Evolutionary conservation across 2,797 vertebrate genomes (phyloP).

Genomic region (Cryptoblepharus egeriae): DNA sequence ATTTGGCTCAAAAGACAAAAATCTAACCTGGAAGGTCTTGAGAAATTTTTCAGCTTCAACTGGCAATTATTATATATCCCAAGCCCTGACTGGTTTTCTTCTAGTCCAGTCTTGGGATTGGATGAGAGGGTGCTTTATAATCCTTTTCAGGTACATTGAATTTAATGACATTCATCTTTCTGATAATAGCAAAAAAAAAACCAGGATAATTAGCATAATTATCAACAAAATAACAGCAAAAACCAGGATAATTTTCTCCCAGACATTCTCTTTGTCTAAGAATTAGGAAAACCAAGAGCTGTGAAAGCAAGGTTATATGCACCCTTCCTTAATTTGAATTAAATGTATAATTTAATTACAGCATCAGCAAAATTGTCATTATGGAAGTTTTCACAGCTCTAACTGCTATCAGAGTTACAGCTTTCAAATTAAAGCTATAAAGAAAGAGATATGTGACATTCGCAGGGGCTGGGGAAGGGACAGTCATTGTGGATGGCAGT

Average conservation of each 20-base stretch:
- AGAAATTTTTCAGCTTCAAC: background rate
- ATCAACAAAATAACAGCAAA: no score
- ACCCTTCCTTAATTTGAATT: background rate
- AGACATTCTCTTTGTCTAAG: background rate
- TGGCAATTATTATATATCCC: background rate
- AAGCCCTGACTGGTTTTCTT: background rate
- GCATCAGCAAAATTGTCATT: background rate
- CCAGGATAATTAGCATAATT: no score
- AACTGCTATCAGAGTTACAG: background rate
- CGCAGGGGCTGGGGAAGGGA: slow-evolving; percentile 17
- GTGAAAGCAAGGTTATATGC: background rate
- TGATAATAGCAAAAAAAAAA: background rate
- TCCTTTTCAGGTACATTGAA: background rate
- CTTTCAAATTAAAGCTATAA: background rate
- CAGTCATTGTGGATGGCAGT: slow-evolving; percentile 53
- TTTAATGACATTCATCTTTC: background rate
- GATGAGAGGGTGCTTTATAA: background rate
- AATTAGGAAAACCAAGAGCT: background rate
- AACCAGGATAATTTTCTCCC: background rate
- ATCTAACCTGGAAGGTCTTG: background rate
- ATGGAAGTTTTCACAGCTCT: background rate
- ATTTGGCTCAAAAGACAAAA: background rate
- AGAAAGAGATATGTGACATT: slow-evolving; percentile 40
- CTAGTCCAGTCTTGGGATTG: background rate
- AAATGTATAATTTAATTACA: background rate